These are phyloP conservation scores for Drymonia ruficornis DNA, from an alignment of 2,888 invertebrate genomes.

Conservation along the genomic window DNA sequence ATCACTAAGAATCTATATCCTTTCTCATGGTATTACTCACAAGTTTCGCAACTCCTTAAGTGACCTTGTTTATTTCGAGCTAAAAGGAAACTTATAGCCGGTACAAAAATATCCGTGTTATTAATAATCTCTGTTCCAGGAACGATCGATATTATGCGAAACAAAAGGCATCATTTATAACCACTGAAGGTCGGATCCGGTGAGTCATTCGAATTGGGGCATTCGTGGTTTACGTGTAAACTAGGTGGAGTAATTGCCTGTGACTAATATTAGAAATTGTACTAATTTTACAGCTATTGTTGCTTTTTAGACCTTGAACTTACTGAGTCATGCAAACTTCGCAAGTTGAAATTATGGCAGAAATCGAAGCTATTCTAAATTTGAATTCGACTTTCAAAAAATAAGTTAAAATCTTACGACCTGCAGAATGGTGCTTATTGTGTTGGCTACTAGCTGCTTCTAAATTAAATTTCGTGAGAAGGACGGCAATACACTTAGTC, in stretches of 20 bases:
- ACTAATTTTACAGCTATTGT: constrained; percentile 47
- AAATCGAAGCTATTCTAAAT: not conserved
- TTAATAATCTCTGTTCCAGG: constrained; percentile 48
- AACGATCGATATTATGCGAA: constrained; percentile 71
- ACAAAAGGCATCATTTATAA: constrained; percentile 67
- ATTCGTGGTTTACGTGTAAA: constrained; percentile 41
- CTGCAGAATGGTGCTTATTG: no score
- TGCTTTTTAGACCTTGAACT: constrained; percentile 45
- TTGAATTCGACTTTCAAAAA: not conserved
- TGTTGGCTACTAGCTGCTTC: no score
- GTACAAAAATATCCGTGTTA: constrained; percentile 40
- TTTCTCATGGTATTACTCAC: not conserved
- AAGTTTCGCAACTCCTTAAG: not conserved
- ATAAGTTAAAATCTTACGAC: no score
- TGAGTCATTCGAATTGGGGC: constrained; percentile 69
- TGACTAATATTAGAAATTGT: constrained; percentile 62
- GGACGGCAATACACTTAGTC: no score
- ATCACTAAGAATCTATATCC: not conserved
- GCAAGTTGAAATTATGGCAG: not conserved
- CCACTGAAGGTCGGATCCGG: constrained; percentile 64
- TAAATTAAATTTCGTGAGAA: no score
- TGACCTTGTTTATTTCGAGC: not conserved
- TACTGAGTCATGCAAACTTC: constrained; percentile 28
- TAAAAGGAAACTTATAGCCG: constrained; percentile 5
- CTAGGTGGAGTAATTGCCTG: constrained; percentile 46